Evolutionary conservation across 2,888 invertebrate genomes (phyloP).

Genomic region (Nemoura dubitans): DNA sequence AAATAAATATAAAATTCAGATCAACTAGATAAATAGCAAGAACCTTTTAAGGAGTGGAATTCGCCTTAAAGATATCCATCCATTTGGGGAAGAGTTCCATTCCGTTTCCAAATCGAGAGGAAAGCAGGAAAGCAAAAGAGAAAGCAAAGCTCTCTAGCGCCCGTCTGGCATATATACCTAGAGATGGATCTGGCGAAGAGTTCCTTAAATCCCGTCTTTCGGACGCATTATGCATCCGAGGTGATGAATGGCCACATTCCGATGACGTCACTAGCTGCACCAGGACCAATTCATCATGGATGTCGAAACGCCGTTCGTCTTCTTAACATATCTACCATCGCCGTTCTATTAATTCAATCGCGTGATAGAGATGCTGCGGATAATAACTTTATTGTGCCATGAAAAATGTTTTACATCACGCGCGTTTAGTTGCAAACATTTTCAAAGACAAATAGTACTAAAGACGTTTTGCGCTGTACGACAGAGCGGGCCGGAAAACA

Average conservation of each 20-base stretch:
- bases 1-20: not conserved
- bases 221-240: not conserved
- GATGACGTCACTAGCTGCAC: not conserved
- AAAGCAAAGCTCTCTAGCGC: constrained; percentile 2
- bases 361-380: not conserved
- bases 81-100: not conserved
- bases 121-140: not conserved
- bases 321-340: not conserved
- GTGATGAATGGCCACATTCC: constrained; percentile 33
- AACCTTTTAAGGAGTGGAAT: not conserved
- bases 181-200: not conserved
- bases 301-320: constrained; percentile 20
- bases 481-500: not conserved
- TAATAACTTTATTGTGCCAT: not conserved
- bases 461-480: not conserved
- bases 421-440: not conserved
- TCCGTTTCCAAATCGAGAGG: constrained; percentile 4
- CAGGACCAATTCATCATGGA: not conserved
- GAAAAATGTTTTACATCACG: not conserved
- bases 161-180: not conserved
- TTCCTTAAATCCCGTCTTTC: constrained; percentile 13
- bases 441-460: not conserved
- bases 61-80: not conserved
- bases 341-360: not conserved
- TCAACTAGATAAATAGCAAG: not conserved